Conservation (phyloP, 2,113 vertebrate species). For the Heterotilapia buettikoferi region DNA sequence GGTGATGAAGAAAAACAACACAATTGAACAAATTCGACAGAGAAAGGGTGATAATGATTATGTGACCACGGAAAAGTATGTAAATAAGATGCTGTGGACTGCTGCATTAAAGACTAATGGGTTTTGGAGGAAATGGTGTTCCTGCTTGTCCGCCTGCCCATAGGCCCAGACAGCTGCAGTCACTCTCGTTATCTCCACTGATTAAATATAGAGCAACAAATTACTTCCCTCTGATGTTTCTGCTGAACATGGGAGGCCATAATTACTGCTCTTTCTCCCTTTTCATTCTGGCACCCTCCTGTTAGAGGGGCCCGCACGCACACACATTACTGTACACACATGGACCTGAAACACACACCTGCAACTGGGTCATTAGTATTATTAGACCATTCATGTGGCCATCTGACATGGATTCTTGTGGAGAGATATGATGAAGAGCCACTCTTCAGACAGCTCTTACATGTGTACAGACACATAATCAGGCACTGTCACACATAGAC, state of each 20-base stretch:
- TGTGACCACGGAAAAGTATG: constrained; percentile 36
- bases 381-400: constrained; percentile 6
- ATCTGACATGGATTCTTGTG: not conserved
- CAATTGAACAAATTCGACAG: not conserved
- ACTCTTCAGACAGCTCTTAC: not conserved
- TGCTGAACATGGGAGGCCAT: constrained; percentile 62
- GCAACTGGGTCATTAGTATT: constrained; percentile 30
- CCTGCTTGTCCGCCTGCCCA: constrained; percentile 44
- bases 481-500: not conserved
- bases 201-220: constrained; percentile 75
- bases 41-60: constrained; percentile 37
- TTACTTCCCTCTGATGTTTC: constrained; percentile 69
- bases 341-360: constrained; percentile 3
- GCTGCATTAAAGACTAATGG: constrained; percentile 57
- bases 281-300: constrained; percentile 43
- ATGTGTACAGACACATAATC: constrained; percentile 12
- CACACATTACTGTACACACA: not conserved
- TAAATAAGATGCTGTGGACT: constrained; percentile 31
- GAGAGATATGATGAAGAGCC: constrained; percentile 4
- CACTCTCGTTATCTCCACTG: constrained; percentile 63
- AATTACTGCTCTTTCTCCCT: constrained; percentile 59
- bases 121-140: constrained; percentile 62
- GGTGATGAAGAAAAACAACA: not conserved
- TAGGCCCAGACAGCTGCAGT: constrained; percentile 54
- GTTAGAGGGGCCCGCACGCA: constrained; percentile 5